Evolutionary conservation across 1,140 invertebrate species (phyloP).

Genomic region (Chironomus striatipennis): DNA sequence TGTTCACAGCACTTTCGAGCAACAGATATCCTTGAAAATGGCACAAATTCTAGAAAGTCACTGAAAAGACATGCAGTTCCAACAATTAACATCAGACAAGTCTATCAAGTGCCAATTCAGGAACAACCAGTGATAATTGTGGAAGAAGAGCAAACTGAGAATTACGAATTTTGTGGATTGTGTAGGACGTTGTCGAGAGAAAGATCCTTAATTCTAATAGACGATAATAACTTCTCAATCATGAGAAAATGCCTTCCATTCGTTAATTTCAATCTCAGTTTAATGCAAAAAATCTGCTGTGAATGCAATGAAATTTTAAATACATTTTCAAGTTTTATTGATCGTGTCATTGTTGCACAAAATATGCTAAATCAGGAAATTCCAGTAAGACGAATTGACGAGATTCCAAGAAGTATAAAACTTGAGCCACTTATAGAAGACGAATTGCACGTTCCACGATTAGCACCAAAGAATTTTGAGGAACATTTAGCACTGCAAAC

Average conservation of each 20-base stretch:
- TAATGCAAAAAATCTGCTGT: neutral
- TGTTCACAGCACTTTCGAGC: neutral
- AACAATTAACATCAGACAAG: neutral
- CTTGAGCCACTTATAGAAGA: neutral
- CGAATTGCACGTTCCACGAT: neutral
- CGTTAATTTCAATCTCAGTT: neutral
- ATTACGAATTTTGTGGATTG: neutral
- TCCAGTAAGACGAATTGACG: neutral
- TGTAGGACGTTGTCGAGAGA: neutral
- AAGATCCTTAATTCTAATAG: neutral
- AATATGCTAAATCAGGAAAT: neutral
- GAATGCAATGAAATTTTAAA: neutral
- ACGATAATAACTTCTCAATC: neutral
- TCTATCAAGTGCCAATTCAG: neutral
- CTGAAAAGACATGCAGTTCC: neutral
- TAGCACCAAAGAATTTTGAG: neutral
- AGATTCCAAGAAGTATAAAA: neutral
- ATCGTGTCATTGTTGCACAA: neutral
- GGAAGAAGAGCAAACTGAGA: neutral
- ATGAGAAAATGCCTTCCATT: neutral
- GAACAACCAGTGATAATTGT: neutral
- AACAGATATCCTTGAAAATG: neutral
- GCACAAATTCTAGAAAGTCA: neutral
- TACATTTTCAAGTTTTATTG: conserved; percentile 17
- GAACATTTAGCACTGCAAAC: neutral